A percentile compares a stretch with the other conserved stretches of the same genome.
Conservation (phyloP, 2,888 invertebrate species). For the Cybosia mesomella region DNA sequence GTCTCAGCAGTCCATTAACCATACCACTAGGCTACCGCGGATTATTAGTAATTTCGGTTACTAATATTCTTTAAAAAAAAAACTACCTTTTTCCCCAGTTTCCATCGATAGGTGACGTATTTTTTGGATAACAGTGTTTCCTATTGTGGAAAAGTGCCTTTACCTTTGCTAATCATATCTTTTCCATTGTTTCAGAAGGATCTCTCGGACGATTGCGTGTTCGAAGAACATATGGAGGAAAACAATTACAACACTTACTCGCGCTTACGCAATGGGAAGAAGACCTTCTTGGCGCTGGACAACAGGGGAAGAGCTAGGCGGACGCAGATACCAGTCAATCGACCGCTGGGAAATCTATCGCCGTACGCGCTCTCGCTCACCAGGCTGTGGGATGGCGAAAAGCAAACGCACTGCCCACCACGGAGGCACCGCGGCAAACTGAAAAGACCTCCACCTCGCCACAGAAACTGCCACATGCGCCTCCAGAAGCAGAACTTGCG, state of each 20-base stretch:
- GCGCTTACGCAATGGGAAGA: conserved; percentile 88
- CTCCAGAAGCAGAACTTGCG: conserved; percentile 79
- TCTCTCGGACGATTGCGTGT: conserved; percentile 94
- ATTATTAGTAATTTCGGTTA: no score
- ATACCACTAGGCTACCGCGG: no score
- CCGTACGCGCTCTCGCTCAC: conserved; percentile 90
- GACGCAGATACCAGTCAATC: conserved; percentile 89
- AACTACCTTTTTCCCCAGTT: no score
- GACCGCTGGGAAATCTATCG: conserved; percentile 91
- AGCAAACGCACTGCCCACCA: conserved; percentile 73
- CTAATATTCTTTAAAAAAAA: no score
- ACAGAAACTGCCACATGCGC: conserved; percentile 81
- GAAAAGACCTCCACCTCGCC: conserved; percentile 77
- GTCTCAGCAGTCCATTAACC: no score
- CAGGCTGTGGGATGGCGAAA: conserved; percentile 72
- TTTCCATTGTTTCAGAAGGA: conserved; percentile 92
- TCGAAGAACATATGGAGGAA: conserved; percentile 94
- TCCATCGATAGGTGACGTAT: no score
- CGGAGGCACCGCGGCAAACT: conserved; percentile 80
- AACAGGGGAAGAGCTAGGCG: conserved; percentile 91
- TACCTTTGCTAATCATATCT: conserved; percentile 54
- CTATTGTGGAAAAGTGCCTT: no score
- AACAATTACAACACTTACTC: conserved; percentile 95
- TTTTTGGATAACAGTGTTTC: no score
- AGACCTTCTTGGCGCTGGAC: conserved; percentile 93